Percentiles rank a stretch among this genome's conserved stretches.
Evolutionary conservation across 2,797 vertebrate species (phyloP).

Genomic region (Thaleichthys pacificus): DNA sequence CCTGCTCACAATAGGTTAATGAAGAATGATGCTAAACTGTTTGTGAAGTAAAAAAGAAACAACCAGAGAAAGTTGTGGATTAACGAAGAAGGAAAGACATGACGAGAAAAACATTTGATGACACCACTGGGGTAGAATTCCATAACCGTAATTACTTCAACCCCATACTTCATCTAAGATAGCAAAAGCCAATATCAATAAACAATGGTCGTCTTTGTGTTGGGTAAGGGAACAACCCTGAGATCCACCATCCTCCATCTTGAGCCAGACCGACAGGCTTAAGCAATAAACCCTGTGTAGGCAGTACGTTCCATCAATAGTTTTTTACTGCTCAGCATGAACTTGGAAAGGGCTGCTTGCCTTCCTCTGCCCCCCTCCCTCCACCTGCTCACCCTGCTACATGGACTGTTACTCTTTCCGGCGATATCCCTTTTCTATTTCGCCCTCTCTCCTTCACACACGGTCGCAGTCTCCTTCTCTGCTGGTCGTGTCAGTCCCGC

Average conservation of each 20-base stretch:
- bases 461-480: not conserved
- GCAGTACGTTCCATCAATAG: too few relatives aligned
- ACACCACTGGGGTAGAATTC: not conserved
- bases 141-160: not conserved
- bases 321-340: not conserved
- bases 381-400: not conserved
- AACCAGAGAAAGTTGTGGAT: conserved; percentile 1
- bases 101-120: not conserved
- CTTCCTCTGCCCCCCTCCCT: not conserved
- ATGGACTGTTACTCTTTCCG: not conserved
- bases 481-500: not conserved
- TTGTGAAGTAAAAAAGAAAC: conserved; percentile 10
- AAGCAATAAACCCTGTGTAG: too few relatives aligned
- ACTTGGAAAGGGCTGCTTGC: not conserved
- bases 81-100: not conserved
- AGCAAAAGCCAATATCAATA: not conserved
- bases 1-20: too few relatives aligned
- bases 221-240: not conserved
- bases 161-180: not conserved
- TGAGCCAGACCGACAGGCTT: not conserved
- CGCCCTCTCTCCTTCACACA: not conserved
- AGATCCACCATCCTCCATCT: not conserved
- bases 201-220: conserved; percentile 10
- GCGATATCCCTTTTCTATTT: not conserved
- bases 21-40: too few relatives aligned